Evolutionary conservation across 1,140 invertebrate species (phyloP), one percentile per base, ranked within the genome.

Genomic region (Cotesia typhae): DNA sequence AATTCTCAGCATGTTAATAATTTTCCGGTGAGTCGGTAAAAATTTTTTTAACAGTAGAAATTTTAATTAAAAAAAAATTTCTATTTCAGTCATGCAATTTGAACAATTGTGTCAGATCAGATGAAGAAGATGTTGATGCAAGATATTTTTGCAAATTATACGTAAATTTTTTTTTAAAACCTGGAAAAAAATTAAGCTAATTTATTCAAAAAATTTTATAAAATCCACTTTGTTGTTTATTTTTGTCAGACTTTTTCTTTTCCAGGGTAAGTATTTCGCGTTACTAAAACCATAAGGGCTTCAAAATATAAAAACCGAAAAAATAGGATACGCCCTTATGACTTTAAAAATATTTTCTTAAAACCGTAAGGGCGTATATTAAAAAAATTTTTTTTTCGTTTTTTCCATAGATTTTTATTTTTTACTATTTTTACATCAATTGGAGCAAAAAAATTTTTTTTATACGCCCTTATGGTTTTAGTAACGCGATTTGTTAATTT

Each of bases 1-100:
- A 76, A 77, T 75, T 78, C 79, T 14, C 80, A 72, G 41, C 81
- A 82, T 10, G 66, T 69, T n/a, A 70, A 80, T 63, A 78, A 77
- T 52, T 82, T 77, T 60, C 71, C 77, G 51, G 81, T 82, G 77
- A 28, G 2, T 1, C 20, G 47, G 14, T 59, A 47, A 59, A 36
- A 28, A 65, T 37, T 60, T 51, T 41, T 47, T 6, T 36, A 53
- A 59, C 14, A 28, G 4, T n/a, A 5, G 17, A 72, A 41, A 47
- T 38, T 47, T 63, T 63, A 14, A 60, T 14, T 36, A 12, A 35
- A 12, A 60, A 12, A 35, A 12, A 14, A 51, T 9, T 70, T 67
- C 28, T 53, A 67, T 20, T 75, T 28, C 35, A 82, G 79, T 41
- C 63, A 7, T 71, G 37, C 12, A 51, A 73, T 14, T 64, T 81